Evolutionary conservation across 2,888 invertebrate species (phyloP).

Genomic region (Cordilura impudica): DNA sequence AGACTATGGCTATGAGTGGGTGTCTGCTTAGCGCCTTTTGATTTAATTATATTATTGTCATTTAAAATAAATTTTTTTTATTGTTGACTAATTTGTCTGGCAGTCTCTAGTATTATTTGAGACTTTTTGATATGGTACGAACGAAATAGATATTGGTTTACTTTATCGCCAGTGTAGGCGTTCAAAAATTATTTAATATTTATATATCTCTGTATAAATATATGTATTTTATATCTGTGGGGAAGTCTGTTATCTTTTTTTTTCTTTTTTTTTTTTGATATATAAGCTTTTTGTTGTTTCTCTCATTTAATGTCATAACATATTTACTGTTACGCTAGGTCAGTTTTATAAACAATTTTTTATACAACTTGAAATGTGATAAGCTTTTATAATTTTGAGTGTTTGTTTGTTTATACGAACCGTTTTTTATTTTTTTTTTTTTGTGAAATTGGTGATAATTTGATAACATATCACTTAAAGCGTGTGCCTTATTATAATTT

Average conservation of each 20-base stretch:
- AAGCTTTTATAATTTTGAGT: slow-evolving; percentile 15
- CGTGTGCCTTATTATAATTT: not conserved
- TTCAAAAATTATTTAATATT: slow-evolving; percentile 34
- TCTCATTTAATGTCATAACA: slow-evolving; percentile 1
- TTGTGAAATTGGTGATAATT: slow-evolving; percentile 12
- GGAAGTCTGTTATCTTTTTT: slow-evolving; percentile 3
- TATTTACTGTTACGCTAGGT: slow-evolving; percentile 46
- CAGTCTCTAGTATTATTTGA: not conserved
- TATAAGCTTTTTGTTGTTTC: not conserved
- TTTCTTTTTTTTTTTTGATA: not conserved
- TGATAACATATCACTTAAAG: slow-evolving; percentile 1
- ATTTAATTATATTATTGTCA: not conserved
- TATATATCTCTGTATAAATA: not conserved
- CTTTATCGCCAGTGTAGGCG: slow-evolving; percentile 43
- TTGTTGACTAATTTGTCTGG: slow-evolving; percentile 47
- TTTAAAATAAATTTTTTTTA: not conserved
- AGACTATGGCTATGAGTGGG: slow-evolving; percentile 7
- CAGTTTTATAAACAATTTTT: slow-evolving; percentile 14
- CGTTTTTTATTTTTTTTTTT: not conserved
- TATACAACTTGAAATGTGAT: slow-evolving; percentile 25
- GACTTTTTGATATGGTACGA: too few species aligned
- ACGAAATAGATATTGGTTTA: too few species aligned
- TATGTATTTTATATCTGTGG: not conserved
- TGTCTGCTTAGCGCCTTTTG: slow-evolving; percentile 32
- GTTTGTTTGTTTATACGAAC: not conserved